Evolutionary conservation across 1,140 invertebrate genomes (phyloP).

Genomic region (Drosophila azteca): DNA sequence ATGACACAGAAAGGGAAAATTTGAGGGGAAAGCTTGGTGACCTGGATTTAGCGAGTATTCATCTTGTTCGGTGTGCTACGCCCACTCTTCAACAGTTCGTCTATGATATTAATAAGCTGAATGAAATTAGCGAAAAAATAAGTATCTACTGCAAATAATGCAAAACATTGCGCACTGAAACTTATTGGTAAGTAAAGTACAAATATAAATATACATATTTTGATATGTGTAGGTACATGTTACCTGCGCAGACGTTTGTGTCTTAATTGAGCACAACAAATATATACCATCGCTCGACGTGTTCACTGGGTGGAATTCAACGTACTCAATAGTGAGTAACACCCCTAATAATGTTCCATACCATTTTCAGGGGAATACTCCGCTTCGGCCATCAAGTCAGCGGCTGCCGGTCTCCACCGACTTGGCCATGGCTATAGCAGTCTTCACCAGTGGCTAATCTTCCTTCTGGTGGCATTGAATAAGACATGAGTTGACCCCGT

Average conservation of each 20-base stretch:
- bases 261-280: conserved; percentile 21
- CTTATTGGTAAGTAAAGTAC: conserved; percentile 8
- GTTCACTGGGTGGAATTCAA: conserved; percentile 16
- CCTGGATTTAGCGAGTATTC: no score
- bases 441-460: conserved; percentile 66
- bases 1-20: no score
- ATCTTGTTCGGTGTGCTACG: no score
- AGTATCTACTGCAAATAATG: conserved; percentile 7
- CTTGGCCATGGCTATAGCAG: conserved; percentile 55
- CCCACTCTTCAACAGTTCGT: no score
- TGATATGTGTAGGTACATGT: not conserved
- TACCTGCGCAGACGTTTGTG: conserved; percentile 12
- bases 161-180: conserved; percentile 2
- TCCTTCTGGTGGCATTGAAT: conserved; percentile 63
- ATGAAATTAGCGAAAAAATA: no score
- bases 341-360: no score
- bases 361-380: conserved; percentile 78
- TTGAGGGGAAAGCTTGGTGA: no score
- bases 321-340: conserved; percentile 11
- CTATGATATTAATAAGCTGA: conserved; percentile 17
- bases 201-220: not conserved
- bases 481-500: no score
- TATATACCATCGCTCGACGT: conserved; percentile 15
- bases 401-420: conserved; percentile 44
- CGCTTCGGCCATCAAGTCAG: conserved; percentile 75